These are phyloP conservation scores for Myocastor coypus DNA, from an alignment of 2,113 vertebrate genomes.

Conservation along the genomic window DNA sequence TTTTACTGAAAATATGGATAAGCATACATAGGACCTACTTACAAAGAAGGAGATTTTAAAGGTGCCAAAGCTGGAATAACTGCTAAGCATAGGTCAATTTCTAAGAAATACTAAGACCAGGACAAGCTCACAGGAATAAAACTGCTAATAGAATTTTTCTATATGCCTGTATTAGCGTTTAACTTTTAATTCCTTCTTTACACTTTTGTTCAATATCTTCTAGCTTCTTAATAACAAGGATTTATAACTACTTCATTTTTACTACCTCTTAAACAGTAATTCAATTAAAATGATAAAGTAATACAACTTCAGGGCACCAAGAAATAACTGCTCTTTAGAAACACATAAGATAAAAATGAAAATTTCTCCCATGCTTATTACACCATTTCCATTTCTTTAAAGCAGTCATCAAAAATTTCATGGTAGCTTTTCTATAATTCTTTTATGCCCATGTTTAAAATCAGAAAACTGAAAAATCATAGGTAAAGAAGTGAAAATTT, in stretches of 20 bases:
- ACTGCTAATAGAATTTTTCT: background rate
- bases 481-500: conserved; percentile 44
- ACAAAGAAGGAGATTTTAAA: background rate
- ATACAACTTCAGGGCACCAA: background rate
- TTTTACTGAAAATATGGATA: background rate
- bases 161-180: background rate
- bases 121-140: background rate
- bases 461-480: conserved; percentile 21
- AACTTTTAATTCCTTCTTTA: conserved; percentile 38
- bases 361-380: background rate
- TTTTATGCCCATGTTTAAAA: conserved; percentile 18
- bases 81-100: background rate
- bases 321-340: background rate
- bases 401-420: background rate
- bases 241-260: conserved; percentile 26
- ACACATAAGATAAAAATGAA: conserved; percentile 26
- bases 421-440: background rate
- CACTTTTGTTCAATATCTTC: background rate
- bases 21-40: background rate
- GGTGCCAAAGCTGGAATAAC: background rate
- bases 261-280: conserved; percentile 21
- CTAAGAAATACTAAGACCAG: background rate
- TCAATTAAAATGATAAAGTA: background rate
- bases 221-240: conserved; percentile 5
- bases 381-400: conserved; percentile 36